Evolutionary conservation across 2,888 invertebrate species (phyloP), one percentile per base, ranked within the genome.

Genomic region (Galerucella pusilla): DNA sequence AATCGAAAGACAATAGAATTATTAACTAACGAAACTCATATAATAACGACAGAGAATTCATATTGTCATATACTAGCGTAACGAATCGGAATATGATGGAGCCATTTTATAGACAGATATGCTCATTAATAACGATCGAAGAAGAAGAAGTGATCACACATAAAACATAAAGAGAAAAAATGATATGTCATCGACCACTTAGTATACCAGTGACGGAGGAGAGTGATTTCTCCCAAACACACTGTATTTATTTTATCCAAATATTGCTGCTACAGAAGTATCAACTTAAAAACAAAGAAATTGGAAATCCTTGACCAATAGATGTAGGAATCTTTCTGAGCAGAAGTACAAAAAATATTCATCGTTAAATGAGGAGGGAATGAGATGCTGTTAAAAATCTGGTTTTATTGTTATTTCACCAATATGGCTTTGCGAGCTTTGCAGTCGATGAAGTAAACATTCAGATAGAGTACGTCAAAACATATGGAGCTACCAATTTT

Each of bases 91-190:
- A 77, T 69, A 75, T 75, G 78, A 77, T 72, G 67, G 57, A 71
- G 71, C 69, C 70, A 72, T 77, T 77, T 63, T 61, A 74, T 72
- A 77, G 73, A 79, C 57, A 35, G 76, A 75, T 76, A 78, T 72
- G 67, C 75, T 75, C 79, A 71, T 78, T 76, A 79, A 77, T 75
- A 76, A 71, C 69, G 75, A 77, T 69, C 49, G 69, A 78, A 59
- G 59, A 68, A 72, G 70, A 74, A 73, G 73, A 74, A 73, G 71
- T 70, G 71, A 74, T 77, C 76, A 71, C 68, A 16, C 42, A 65
- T 65, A 46, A 65, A 65, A 63, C 42, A 77, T 74, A 79, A 79
- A 59, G 61, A 75, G 11, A 7, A 71, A 66, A 70, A 75, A 77
- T 71, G 75, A 75, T 59, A 74, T 73, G 70, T 75, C 76, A 77